Base-by-base conservation (phyloP, 2,888 invertebrate genomes). In the Phytoseiulus persimilis region DNA sequence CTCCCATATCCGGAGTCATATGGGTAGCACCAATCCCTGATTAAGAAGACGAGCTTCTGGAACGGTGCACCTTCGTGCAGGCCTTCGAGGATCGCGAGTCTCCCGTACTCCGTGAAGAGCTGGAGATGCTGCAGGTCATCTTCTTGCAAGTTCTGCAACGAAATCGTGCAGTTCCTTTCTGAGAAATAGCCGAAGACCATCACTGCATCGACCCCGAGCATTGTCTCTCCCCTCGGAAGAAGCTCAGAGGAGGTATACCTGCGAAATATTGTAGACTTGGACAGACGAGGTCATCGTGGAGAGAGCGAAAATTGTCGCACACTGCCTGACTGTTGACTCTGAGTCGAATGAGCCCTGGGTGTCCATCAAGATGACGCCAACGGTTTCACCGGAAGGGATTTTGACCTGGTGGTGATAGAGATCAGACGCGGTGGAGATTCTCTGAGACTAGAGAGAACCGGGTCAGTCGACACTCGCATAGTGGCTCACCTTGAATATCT, bases 231-330 rank as follows among this genome's bases (percentile, higher is more conserved):
- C n/a, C n/a, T n/a, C n/a, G n/a, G n/a, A n/a, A n/a, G n/a, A n/a
- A n/a, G n/a, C n/a, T n/a, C n/a, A n/a, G n/a, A n/a, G n/a, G n/a
- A n/a, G n/a, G n/a, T n/a, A n/a, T n/a, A 65, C 32, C 84, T 31
- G 33, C 32, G 46, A 90, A 31, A 83, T 28, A 65, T 39, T 90
- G 83, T 83, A 33, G 90, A 94, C 94, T 94, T 98, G 98, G 90
- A 98, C 97, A 5, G 98, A 98, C 90, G 98, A 98, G 90, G 98
- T 94, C 98, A 99, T 98, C 87, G 99, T 98, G 93, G 98, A 98
- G 31, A 99, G 94, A 0, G 99, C 99, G 94, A 99, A 99, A 90
- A 99, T 97, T 0, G 98, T 99, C 65, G 99, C 99, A 94, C 98
- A 98, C 93, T 99, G 98, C 91, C 96, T 95, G 28, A 99, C 98